Evolutionary conservation across 1,140 invertebrate genomes (phyloP), one percentile per base, ranked within the genome.

Genomic region (Cherax quadricarinatus): DNA sequence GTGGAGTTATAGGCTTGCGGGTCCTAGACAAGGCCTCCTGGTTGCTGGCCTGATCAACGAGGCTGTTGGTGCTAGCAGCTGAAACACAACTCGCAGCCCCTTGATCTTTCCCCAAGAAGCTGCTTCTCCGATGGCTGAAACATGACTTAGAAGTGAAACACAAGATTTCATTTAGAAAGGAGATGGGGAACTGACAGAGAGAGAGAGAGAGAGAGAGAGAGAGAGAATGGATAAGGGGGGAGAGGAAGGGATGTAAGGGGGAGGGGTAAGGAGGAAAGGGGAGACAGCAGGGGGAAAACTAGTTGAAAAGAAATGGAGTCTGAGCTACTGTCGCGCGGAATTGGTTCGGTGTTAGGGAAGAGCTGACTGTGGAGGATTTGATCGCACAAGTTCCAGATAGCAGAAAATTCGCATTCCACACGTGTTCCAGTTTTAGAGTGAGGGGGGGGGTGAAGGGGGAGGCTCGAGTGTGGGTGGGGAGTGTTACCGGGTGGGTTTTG

Each of bases 341-440:
- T 91, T 91, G 89, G 89, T 86, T 91, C 48, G 89, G 89, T 86
- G 89, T 86, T 66, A 16, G 84, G 84, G 89, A 87, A 91, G 89
- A 86, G 89, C 89, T 91, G 89, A 91, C 89, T 91, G 89, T 60
- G 89, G 89, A 51, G 80, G 89, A 91, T 91, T 91, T 91, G 89
- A 91, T 91, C 89, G 78, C 89, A 86, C 89, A 91, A 91, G 84
- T 91, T 91, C 75, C 89, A 91, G 78, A 91, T 87, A 78, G 78
- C 85, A 30, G 53, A 80, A 81, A 84, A 78, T 91, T 91, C 73
- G 89, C 89, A 91, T 86, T 91, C 89, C 60, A 80, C 75, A 48
- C 49, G 89, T 91, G 89, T 87, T 87, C 41, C 78, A 41, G 49
- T 85, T 91, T n/a, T 83, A 57, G 88, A 24, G 80, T 7, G 60